Evolutionary conservation across 2,797 vertebrate genomes (phyloP).

Genomic region (Pangasius djambal): DNA sequence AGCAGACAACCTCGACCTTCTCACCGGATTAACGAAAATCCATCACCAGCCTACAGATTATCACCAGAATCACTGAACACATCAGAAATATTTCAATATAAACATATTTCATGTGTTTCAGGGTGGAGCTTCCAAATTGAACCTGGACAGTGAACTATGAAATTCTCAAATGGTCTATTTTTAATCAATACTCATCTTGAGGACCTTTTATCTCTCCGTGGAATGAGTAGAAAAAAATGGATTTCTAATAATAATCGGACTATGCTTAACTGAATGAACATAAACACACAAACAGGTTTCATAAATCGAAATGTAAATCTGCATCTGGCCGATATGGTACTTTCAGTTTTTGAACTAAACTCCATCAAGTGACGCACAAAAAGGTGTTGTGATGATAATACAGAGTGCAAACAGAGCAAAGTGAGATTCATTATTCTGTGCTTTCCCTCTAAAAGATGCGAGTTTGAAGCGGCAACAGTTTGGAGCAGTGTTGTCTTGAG

Average conservation of each 20-base stretch:
- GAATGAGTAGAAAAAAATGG: background rate
- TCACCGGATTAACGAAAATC: background rate
- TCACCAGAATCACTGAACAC: background rate
- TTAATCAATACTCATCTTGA: background rate
- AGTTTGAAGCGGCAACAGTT: background rate
- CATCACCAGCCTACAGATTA: background rate
- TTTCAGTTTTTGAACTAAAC: background rate
- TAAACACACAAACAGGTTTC: background rate
- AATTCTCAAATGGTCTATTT: background rate
- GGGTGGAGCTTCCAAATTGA: background rate
- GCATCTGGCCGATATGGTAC: background rate
- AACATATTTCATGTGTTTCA: no score
- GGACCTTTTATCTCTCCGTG: background rate
- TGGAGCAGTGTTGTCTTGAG: background rate
- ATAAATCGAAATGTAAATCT: background rate
- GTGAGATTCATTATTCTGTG: background rate
- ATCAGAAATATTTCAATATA: background rate
- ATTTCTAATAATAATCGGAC: background rate
- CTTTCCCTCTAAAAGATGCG: background rate
- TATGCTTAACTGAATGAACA: background rate
- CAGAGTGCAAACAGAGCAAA: background rate
- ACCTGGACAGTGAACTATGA: background rate
- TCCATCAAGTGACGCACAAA: background rate
- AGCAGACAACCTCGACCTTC: no score
- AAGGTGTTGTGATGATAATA: background rate